Percentiles rank a stretch among this genome's conserved stretches.
phyloP scores from a whole-genome alignment of 2,113 vertebrate species.

The Epinephelus fuscoguttatus region DNA sequence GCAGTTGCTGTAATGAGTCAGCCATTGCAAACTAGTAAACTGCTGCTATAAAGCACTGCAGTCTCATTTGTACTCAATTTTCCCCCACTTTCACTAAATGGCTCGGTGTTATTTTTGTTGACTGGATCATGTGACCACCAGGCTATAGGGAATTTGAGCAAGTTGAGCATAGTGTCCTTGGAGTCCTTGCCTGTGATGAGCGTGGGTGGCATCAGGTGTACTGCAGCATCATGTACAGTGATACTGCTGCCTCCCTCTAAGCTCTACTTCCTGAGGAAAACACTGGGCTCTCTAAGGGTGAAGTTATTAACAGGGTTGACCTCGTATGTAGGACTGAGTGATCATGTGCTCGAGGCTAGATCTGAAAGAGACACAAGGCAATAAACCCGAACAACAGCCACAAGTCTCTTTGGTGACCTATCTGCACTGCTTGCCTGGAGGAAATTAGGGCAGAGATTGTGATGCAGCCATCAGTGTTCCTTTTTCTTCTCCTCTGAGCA shows the following conservation, averaged over 20 bases:
- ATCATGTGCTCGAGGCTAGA: conserved; percentile 30
- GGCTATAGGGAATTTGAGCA: conserved; percentile 46
- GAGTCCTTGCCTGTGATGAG: conserved; percentile 34
- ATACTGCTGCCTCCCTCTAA: background rate
- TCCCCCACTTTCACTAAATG: conserved; percentile 6
- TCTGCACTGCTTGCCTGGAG: conserved; percentile 36
- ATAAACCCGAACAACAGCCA: conserved; percentile 45
- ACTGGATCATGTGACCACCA: conserved; percentile 50
- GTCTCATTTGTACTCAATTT: conserved; percentile 10
- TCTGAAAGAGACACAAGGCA: conserved; percentile 30
- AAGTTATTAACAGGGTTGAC: conserved; percentile 21
- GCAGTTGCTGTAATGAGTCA: conserved; percentile 16
- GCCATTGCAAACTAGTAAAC: conserved; percentile 35
- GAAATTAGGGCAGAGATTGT: conserved; percentile 67
- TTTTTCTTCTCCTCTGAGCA: conserved; percentile 37
- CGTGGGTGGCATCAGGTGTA: conserved; percentile 42
- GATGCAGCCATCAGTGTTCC: conserved; percentile 46
- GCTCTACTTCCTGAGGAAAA: conserved; percentile 9
- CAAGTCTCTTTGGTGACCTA: conserved; percentile 42
- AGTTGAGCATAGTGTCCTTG: conserved; percentile 46
- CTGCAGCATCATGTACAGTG: conserved; percentile 17
- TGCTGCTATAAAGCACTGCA: conserved; percentile 17
- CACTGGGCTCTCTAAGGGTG: background rate
- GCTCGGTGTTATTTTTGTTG: conserved; percentile 55
- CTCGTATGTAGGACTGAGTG: conserved; percentile 39